Base-by-base conservation (phyloP, 2,888 invertebrate genomes). In the Trichopoda pennipes region DNA sequence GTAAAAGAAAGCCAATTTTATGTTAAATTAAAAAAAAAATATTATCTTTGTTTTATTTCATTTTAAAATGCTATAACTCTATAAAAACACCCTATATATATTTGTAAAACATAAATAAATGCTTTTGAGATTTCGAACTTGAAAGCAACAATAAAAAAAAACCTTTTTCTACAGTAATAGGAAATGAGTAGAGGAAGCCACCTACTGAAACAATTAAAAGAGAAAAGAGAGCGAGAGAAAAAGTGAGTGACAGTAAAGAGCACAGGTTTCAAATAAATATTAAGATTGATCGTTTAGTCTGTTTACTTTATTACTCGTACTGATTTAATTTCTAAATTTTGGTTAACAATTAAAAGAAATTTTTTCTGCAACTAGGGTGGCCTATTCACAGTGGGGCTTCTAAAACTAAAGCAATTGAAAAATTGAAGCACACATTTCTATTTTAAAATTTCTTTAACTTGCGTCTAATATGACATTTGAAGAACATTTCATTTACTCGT, bases 341-440 rank as follows among this genome's bases (percentile, higher is more conserved):
- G 79, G 82, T 56, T 56, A 76, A 68, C 75, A 79, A 79, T 82
- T 82, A 82, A 79, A 23, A 51, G 76, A 79, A n/a, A 79, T 76
- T 79, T 82, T 72, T 82, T 82, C 75, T 28, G 79, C 82, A 82
- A 82, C 79, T 72, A 68, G 79, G 79, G 82, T 82, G 82, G 82
- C 82, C 60, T 44, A 35, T 64, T 55, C 82, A 61, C 82, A 82
- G 79, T 63, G 47, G 14, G 81, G 56, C 42, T 53, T 51, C 77
- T 60, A 56, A 32, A 66, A n/a, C 72, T 38, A 56, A 70, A 66
- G 28, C 17, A 53, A 42, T 32, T 28, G 6, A 38, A 72, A 35
- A 10, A 9, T 56, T 47, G 21, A 49, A 56, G 47, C 69, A 55
- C 19, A 66, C 35, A 68, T 73, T 60, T 68, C 47, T 21, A 49